Evolutionary conservation across 2,888 invertebrate genomes (phyloP), one percentile per base, ranked within the genome.

Genomic region (Deilephila porcellus): DNA sequence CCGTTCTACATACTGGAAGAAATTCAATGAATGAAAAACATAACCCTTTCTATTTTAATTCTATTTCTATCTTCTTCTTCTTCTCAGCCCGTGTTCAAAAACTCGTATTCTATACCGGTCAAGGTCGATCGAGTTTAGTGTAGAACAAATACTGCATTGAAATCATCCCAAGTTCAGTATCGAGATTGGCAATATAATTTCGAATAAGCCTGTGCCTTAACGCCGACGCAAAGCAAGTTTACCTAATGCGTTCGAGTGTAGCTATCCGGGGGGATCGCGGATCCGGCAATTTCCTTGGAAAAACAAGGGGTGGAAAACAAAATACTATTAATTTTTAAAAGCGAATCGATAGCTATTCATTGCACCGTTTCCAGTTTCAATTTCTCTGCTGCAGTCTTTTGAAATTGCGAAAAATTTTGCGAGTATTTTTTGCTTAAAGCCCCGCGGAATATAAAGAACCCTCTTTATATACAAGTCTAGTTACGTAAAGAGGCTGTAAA

Each of bases 291-390:
- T 92, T 89, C 85, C 89, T 86, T 90, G 81, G 83, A 86, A 93
- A 88, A 93, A 93, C 92, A 93, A 91, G 91, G 92, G 93, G 90
- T 87, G 86, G 86, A 79, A 81, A 81, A 80, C 78, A 82, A 85
- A 85, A 85, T 81, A 81, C 78, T 81, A 81, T 90, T 78, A 89
- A 90, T 88, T 83, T 88, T 86, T 89, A 88, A 85, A 86, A 83
- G 78, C 74, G 78, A 77, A 81, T 83, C 79, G 80, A 84, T 85
- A 67, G 8, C 29, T 72, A 32, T 53, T 70, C 53, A 70, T 29
- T 72, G 56, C 72, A 72, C 45, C 25, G 67, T 25, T 67, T 67
- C 52, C 4, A 67, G 67, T 52, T 52, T 45, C 45, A 45, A 67
- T 67, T 67, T 45, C 45, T 67, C 25, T 14, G 19, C 19, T 60